Conservation (phyloP, 1,140 invertebrate species). For the Drosophila pandora region DNA sequence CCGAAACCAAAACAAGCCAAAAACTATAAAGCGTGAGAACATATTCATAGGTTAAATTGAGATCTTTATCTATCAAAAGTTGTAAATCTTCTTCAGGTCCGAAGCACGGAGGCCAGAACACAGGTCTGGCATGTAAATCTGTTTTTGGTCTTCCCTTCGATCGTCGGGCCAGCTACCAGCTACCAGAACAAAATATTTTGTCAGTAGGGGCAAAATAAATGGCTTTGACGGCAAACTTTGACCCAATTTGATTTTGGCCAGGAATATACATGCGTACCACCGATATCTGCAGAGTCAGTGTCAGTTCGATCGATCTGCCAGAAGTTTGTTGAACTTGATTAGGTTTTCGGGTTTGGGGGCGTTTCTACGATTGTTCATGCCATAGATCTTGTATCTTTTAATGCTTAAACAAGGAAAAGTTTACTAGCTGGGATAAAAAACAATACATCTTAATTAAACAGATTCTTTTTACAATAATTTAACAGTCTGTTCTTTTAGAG, state of each 20-base stretch:
- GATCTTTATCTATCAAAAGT: slow-evolving; percentile 37
- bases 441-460: not conserved
- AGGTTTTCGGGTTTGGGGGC: slow-evolving; percentile 27
- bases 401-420: slow-evolving; percentile 7
- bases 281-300: slow-evolving; percentile 44
- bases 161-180: slow-evolving; percentile 13
- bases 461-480: not conserved
- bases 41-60: slow-evolving; percentile 48
- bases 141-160: not conserved
- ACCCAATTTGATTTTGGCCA: slow-evolving; percentile 35
- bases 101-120: slow-evolving; percentile 38
- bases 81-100: slow-evolving; percentile 38
- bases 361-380: slow-evolving; percentile 3
- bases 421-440: slow-evolving; percentile 5
- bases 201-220: slow-evolving; percentile 46
- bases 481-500: too few species aligned
- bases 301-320: slow-evolving; percentile 13
- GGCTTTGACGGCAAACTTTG: slow-evolving; percentile 38
- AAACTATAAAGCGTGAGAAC: slow-evolving; percentile 48
- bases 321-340: slow-evolving; percentile 50
- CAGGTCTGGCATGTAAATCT: slow-evolving; percentile 46
- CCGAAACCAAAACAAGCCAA: not conserved
- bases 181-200: slow-evolving; percentile 50
- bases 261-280: slow-evolving; percentile 14
- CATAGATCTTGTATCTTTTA: slow-evolving; percentile 18